Conservation (phyloP, 2,888 invertebrate species). For the Vannuccia rotundouncinata region DNA sequence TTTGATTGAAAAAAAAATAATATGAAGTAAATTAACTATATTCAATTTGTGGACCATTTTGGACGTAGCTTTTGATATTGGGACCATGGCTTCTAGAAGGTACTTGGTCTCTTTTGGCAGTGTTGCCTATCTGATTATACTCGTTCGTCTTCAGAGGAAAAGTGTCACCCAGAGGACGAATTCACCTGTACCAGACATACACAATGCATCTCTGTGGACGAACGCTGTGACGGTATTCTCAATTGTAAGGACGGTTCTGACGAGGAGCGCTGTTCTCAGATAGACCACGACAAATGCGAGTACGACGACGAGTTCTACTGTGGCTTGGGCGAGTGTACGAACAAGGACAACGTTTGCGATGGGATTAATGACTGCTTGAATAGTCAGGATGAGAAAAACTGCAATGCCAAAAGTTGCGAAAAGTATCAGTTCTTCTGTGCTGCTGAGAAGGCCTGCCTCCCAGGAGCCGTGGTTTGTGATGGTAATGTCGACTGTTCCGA, state of each 20-base stretch:
- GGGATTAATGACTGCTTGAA: neutral
- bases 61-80: too few species aligned
- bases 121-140: too few species aligned
- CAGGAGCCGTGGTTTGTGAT: neutral
- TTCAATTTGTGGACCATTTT: too few species aligned
- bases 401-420: neutral
- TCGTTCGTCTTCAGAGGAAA: too few species aligned
- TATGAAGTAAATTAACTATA: too few species aligned
- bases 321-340: slow-evolving; percentile 2
- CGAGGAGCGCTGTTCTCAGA: neutral
- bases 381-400: slow-evolving; percentile 1
- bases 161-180: neutral
- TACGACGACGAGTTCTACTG: neutral
- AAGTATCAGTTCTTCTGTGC: slow-evolving; percentile 14
- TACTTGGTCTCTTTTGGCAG: too few species aligned
- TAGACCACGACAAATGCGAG: neutral
- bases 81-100: too few species aligned
- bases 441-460: neutral
- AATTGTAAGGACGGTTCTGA: neutral
- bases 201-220: neutral
- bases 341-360: slow-evolving; percentile 4
- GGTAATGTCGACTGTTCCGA: neutral
- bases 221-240: neutral
- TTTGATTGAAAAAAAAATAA: too few species aligned
- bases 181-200: neutral